A percentile compares a stretch with the other conserved stretches of the same genome.
phyloP scores from a whole-genome alignment of 2,113 vertebrate genomes.

The Urocolius indicus region DNA sequence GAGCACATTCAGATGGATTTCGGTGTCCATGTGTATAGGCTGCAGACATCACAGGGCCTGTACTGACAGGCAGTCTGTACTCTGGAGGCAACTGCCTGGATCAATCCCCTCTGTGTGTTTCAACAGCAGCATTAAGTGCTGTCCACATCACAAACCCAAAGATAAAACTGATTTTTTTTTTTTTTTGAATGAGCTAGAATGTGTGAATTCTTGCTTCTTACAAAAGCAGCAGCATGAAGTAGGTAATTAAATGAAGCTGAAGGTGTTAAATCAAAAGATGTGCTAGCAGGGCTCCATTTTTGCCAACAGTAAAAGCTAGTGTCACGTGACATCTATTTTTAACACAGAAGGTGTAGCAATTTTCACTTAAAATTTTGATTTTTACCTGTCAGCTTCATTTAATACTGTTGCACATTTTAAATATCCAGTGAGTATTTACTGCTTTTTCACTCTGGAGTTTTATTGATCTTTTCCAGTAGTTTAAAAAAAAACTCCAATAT shows the following conservation, averaged over 20 bases:
- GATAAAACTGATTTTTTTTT: background rate
- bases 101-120: background rate
- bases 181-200: background rate
- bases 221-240: constrained; percentile 15
- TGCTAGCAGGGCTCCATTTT: constrained; percentile 9
- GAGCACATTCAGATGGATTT: too few relatives aligned
- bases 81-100: background rate
- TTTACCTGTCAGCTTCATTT: background rate
- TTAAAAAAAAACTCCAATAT: accelerated
- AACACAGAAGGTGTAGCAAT: background rate
- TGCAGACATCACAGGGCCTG: too few relatives aligned
- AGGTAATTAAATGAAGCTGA: constrained; percentile 46
- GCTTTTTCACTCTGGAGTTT: background rate
- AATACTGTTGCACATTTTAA: background rate
- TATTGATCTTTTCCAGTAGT: background rate
- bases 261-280: constrained; percentile 52
- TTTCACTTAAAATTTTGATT: background rate
- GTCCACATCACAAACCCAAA: background rate
- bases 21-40: too few relatives aligned
- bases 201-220: background rate
- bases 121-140: background rate
- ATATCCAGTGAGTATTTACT: background rate
- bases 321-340: constrained; percentile 47
- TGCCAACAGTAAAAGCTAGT: background rate
- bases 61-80: background rate